These are phyloP conservation scores for Drosophila aff. DNA, from an alignment of 1,140 invertebrate species.

Conservation along the genomic window DNA sequence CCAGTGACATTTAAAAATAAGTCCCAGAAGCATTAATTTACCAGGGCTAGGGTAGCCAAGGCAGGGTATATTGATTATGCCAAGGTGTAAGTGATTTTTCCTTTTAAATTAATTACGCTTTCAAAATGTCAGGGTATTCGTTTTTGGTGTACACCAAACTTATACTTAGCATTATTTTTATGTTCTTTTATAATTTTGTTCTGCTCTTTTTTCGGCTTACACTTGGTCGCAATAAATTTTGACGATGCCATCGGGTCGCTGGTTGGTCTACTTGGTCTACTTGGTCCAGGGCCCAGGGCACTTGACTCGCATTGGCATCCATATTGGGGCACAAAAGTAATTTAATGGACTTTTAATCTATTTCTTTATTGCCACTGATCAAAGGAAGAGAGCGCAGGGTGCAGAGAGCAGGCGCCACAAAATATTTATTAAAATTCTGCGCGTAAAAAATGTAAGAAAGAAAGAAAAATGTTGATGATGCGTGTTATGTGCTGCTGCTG, in stretches of 20 bases:
- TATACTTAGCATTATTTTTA: constrained; percentile 32
- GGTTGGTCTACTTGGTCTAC: not conserved
- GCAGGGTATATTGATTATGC: constrained; percentile 7
- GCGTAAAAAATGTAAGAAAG: constrained; percentile 28
- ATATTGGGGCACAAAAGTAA: constrained; percentile 64
- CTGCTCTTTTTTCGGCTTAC: constrained; percentile 25
- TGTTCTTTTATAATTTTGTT: constrained; percentile 25
- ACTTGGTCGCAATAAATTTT: constrained; percentile 59
- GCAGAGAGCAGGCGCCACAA: constrained; percentile 31
- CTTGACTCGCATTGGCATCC: constrained; percentile 61
- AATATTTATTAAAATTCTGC: constrained; percentile 68
- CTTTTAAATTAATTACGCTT: constrained; percentile 8
- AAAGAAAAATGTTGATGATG: constrained; percentile 51
- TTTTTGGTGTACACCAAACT: not conserved
- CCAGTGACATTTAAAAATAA: constrained; percentile 57
- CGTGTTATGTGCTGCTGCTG: constrained; percentile 19
- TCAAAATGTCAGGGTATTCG: not conserved
- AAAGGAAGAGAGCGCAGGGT: constrained; percentile 35
- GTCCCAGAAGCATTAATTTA: constrained; percentile 48
- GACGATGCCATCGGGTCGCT: constrained; percentile 41
- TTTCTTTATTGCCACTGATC: constrained; percentile 66
- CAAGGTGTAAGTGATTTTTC: constrained; percentile 5
- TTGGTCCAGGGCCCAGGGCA: constrained; percentile 36
- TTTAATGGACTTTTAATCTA: constrained; percentile 82
- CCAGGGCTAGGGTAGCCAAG: not conserved